phyloP scores from a whole-genome alignment of 2,888 invertebrate genomes.

The Malacosoma neustria region DNA sequence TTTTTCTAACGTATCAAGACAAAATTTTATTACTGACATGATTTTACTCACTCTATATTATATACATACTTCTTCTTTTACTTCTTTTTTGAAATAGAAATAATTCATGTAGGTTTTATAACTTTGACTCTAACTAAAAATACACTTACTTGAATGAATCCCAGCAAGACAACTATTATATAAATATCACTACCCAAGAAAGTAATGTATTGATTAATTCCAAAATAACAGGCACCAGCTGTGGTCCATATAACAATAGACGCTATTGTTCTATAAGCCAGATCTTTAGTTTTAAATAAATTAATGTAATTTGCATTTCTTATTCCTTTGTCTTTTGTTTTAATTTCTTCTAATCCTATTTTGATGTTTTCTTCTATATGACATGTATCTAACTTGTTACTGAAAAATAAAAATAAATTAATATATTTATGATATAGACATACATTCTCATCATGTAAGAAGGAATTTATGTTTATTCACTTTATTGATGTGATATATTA shows the following conservation, averaged over 20 bases:
- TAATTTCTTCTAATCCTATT: constrained; percentile 21
- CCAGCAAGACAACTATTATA: constrained; percentile 27
- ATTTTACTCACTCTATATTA: too few relatives aligned
- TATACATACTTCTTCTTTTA: too few relatives aligned
- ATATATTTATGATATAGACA: too few relatives aligned
- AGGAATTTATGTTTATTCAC: too few relatives aligned
- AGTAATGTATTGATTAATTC: constrained; percentile 38
- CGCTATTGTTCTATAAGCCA: constrained; percentile 20
- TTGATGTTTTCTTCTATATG: constrained; percentile 26
- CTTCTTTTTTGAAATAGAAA: too few relatives aligned
- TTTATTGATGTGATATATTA: too few relatives aligned
- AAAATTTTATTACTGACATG: too few relatives aligned
- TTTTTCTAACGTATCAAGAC: too few relatives aligned
- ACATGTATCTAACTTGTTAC: constrained; percentile 29
- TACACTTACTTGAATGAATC: constrained; percentile 28
- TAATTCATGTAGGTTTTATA: too few relatives aligned
- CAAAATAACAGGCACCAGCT: constrained; percentile 30
- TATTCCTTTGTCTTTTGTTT: constrained; percentile 18
- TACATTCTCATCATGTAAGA: too few relatives aligned
- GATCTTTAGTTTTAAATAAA: constrained; percentile 26
- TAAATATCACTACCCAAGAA: constrained; percentile 32
- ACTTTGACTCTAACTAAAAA: too few relatives aligned
- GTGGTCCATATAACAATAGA: constrained; percentile 23
- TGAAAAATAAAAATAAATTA: constrained; percentile 15
- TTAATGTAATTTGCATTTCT: constrained; percentile 24